phyloP scores from a whole-genome alignment of 2,113 vertebrate genomes.

The Galeopterus variegatus region DNA sequence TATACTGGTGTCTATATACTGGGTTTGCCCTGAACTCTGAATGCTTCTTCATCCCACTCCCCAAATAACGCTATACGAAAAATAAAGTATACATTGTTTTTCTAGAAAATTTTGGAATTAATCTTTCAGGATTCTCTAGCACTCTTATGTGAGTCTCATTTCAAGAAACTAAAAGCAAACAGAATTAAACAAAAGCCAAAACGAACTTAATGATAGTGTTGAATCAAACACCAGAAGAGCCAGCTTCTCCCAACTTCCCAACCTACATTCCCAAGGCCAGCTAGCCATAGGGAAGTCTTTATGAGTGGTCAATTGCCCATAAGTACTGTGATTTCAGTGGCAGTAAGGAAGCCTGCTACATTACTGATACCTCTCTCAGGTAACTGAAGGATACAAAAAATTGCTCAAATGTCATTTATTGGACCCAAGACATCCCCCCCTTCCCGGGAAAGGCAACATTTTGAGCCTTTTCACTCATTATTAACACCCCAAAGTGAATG shows the following conservation, averaged over 20 bases:
- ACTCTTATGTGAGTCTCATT: background rate
- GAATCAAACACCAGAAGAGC: background rate
- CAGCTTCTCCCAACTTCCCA: background rate
- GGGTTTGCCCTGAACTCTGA: background rate
- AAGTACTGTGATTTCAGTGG: background rate
- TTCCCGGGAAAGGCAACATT: background rate
- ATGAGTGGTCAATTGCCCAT: background rate
- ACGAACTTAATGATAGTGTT: background rate
- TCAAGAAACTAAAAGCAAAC: constrained; percentile 48
- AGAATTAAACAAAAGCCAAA: background rate
- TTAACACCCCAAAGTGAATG: constrained; percentile 52
- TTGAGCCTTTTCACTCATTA: background rate
- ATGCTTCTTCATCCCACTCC: background rate
- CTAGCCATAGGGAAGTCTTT: background rate
- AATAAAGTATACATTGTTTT: constrained; percentile 3
- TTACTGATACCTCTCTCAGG: background rate
- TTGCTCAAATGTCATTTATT: constrained; percentile 29
- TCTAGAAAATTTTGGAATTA: background rate
- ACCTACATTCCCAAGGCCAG: background rate
- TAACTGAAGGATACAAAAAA: background rate
- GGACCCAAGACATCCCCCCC: background rate
- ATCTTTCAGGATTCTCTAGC: background rate
- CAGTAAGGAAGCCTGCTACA: background rate
- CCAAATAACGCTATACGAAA: background rate
- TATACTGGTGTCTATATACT: background rate